A percentile compares a stretch with the other conserved stretches of the same genome.
Conservation (phyloP, 2,797 vertebrate species). For the Mormyrus proboscirostris region DNA sequence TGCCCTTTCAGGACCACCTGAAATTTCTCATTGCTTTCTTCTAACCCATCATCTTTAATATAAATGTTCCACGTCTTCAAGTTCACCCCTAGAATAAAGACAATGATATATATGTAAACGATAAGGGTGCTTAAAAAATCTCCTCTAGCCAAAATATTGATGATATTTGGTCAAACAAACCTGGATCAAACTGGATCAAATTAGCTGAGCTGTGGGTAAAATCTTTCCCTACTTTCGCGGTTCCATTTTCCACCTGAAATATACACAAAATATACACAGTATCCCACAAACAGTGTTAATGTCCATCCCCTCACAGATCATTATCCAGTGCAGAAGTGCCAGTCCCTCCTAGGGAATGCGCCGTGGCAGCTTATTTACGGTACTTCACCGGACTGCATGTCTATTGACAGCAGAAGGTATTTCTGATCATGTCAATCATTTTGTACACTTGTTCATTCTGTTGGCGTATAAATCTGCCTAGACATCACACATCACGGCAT, state of each 20-base stretch:
- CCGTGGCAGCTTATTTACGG: background rate
- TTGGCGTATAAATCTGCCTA: background rate
- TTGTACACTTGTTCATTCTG: background rate
- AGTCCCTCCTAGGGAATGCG: background rate
- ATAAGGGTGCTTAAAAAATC: background rate
- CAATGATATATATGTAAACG: background rate
- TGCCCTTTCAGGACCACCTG: slow-evolving; percentile 32
- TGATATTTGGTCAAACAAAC: slow-evolving; percentile 33
- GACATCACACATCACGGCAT: background rate
- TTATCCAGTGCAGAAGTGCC: background rate
- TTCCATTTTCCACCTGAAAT: slow-evolving; percentile 58
- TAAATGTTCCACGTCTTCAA: slow-evolving; percentile 42
- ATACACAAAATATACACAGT: background rate
- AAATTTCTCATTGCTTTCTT: slow-evolving; percentile 42
- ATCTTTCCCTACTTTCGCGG: slow-evolving; percentile 53
- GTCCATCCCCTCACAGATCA: background rate
- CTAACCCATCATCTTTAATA: slow-evolving; percentile 39
- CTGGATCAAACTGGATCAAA: slow-evolving; percentile 67
- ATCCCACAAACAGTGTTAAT: background rate
- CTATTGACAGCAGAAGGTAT: background rate
- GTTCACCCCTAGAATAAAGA: slow-evolving; percentile 43
- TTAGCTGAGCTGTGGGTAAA: slow-evolving; percentile 58
- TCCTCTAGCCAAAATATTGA: background rate
- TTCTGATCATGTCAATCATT: background rate
- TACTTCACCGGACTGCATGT: background rate